phyloP scores from a whole-genome alignment of 2,113 vertebrate species.

The Phylloscopus trochiloides region DNA sequence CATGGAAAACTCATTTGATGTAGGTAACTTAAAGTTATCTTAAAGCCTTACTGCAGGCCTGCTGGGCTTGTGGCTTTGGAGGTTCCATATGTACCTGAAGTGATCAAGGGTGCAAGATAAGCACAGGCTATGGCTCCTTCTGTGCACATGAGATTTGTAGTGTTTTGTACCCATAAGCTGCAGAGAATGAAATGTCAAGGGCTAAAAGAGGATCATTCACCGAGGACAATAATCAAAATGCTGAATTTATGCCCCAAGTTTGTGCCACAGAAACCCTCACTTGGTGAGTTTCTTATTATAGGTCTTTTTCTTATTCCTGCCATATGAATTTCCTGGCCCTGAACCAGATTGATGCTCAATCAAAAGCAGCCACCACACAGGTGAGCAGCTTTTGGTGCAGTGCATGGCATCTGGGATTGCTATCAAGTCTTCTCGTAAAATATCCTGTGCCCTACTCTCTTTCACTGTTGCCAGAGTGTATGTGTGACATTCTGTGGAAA shows the following conservation, averaged over 20 bases:
- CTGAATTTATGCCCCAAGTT: neutral
- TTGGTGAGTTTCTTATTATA: neutral
- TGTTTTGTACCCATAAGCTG: neutral
- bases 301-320: neutral
- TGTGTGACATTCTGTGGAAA: neutral
- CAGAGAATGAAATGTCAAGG: neutral
- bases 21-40: neutral
- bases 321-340: neutral
- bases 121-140: neutral
- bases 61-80: neutral
- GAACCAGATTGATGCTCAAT: neutral
- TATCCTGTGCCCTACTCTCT: neutral
- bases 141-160: neutral
- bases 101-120: neutral
- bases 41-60: neutral
- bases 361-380: neutral
- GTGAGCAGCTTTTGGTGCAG: neutral
- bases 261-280: neutral
- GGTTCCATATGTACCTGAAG: neutral
- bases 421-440: neutral
- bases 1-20: neutral
- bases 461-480: neutral
- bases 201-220: neutral
- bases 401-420: neutral
- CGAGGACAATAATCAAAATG: neutral